Conservation (phyloP, 2,888 invertebrate genomes). For the Gerris lacustris region DNA sequence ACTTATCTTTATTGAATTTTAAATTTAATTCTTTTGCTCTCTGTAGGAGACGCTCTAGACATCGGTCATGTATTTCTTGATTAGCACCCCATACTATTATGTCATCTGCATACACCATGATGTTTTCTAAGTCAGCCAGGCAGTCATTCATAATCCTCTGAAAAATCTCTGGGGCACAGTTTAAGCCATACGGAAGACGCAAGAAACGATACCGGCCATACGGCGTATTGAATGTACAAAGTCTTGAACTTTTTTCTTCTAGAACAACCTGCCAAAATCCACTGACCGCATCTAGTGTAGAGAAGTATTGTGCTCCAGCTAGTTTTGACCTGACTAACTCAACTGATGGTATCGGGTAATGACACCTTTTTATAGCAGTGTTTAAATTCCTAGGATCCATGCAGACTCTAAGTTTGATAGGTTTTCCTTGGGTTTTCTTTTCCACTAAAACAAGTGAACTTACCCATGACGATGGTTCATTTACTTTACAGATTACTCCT, state of each 20-base stretch:
- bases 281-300: neutral
- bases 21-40: constrained; percentile 29
- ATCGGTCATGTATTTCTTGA: constrained; percentile 31
- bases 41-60: constrained; percentile 29
- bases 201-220: constrained; percentile 28
- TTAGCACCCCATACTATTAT: constrained; percentile 25
- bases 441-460: constrained; percentile 34
- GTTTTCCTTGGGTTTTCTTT: neutral
- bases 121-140: constrained; percentile 21
- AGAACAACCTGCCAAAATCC: neutral
- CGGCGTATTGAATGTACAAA: constrained; percentile 22
- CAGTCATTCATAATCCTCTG: constrained; percentile 21
- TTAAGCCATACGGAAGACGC: constrained; percentile 28
- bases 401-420: constrained; percentile 34
- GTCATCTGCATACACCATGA: constrained; percentile 20
- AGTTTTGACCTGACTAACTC: constrained; percentile 30
- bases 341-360: constrained; percentile 31
- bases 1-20: constrained; percentile 32
- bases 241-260: neutral
- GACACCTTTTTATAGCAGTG: constrained; percentile 31
- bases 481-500: no score
- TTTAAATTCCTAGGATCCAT: constrained; percentile 35
- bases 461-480: constrained; percentile 33
- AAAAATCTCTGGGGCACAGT: constrained; percentile 24
- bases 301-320: constrained; percentile 19